Percentiles rank a stretch among this genome's conserved stretches.
These are phyloP conservation scores for Silurus meridionalis DNA, from an alignment of 2,113 vertebrate species.

Conservation along the genomic window DNA sequence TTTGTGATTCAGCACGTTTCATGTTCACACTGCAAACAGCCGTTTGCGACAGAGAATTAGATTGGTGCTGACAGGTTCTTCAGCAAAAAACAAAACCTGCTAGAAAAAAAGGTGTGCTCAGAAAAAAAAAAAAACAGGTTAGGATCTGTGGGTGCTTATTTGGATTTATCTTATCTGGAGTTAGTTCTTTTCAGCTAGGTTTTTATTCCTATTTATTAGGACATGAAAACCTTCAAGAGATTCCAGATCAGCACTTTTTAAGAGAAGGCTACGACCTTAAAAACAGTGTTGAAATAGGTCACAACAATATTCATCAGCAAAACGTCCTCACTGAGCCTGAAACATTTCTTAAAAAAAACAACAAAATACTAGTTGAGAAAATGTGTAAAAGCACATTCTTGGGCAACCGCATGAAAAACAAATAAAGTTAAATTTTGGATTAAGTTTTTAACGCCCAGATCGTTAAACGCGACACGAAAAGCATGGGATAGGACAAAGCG, in stretches of 20 bases:
- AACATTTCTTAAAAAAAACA: background rate
- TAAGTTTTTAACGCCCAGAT: constrained; percentile 10
- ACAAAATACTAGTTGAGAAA: background rate
- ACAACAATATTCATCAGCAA: background rate
- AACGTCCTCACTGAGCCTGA: too few relatives aligned
- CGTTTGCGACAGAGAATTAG: background rate
- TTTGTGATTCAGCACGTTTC: background rate
- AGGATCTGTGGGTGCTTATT: background rate
- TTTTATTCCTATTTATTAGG: constrained; percentile 18
- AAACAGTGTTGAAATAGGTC: constrained; percentile 6
- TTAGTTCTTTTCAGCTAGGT: background rate
- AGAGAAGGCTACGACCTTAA: background rate
- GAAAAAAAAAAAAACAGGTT: background rate
- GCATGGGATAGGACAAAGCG: background rate
- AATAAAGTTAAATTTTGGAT: background rate
- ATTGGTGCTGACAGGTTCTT: background rate
- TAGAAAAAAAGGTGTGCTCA: background rate
- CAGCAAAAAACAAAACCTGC: background rate
- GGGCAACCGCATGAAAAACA: constrained; percentile 23
- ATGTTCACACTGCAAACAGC: background rate
- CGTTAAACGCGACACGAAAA: background rate
- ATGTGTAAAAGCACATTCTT: background rate
- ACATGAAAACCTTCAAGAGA: constrained; percentile 3
- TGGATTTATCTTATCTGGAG: background rate
- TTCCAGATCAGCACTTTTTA: constrained; percentile 22